These are phyloP conservation scores for Heliangelus exortis DNA, from an alignment of 2,797 vertebrate genomes.

Conservation along the genomic window DNA sequence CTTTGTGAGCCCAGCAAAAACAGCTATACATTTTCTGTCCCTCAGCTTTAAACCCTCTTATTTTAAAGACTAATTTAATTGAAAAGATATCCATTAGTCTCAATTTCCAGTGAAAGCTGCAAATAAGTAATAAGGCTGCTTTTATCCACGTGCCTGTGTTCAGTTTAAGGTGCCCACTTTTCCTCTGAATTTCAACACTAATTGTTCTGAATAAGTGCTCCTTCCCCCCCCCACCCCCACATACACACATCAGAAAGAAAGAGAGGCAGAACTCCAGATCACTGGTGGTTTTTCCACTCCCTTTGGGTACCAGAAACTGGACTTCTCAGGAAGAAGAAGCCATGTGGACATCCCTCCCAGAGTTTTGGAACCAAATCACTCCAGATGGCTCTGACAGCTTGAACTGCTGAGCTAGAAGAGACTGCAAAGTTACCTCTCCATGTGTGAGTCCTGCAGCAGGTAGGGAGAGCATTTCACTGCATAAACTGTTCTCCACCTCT, in stretches of 20 bases:
- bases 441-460: constrained; percentile 30
- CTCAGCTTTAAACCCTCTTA: not conserved
- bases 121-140: not conserved
- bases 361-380: not conserved
- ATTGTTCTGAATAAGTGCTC: rapidly evolving
- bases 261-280: not conserved
- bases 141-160: rapidly evolving
- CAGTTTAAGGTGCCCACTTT: not conserved
- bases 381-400: rapidly evolving
- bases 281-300: too few relatives aligned
- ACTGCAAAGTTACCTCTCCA: not conserved
- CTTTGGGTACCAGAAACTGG: not conserved
- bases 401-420: not conserved
- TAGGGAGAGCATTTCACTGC: constrained; percentile 81
- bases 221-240: not conserved
- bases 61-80: not conserved
- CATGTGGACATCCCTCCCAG: rapidly evolving
- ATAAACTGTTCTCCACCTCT: constrained; percentile 79
- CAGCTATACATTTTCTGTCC: not conserved
- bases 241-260: not conserved
- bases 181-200: not conserved
- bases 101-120: not conserved
- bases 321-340: not conserved
- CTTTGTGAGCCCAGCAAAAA: too few relatives aligned
- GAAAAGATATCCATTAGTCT: not conserved